Conservation (phyloP, 2,888 invertebrate species). For the Eupithecia exiguata region DNA sequence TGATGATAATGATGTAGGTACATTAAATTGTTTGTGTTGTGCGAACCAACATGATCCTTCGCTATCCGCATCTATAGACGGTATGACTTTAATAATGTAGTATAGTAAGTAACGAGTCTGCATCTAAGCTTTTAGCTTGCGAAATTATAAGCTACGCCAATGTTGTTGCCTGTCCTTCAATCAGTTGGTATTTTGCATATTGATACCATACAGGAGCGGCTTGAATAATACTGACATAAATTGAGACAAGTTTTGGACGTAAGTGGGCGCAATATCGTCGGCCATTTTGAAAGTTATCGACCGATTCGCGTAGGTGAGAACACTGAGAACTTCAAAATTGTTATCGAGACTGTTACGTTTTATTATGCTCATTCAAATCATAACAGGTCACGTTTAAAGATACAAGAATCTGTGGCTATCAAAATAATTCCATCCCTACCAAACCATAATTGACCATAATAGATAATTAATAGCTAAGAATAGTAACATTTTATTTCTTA, state of each 20-base stretch:
- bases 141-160: slow-evolving; percentile 1
- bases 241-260: slow-evolving; percentile 55
- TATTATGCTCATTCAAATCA: slow-evolving; percentile 3
- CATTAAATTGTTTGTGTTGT: background rate
- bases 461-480: too few species aligned
- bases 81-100: too few species aligned
- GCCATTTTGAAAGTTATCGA: slow-evolving; percentile 73
- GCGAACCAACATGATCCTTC: background rate
- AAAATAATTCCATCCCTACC: background rate
- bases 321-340: slow-evolving; percentile 64
- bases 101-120: background rate
- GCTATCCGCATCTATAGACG: background rate
- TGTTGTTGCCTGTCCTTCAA: slow-evolving; percentile 4
- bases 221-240: slow-evolving; percentile 50
- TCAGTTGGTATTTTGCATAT: slow-evolving; percentile 32
- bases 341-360: slow-evolving; percentile 46
- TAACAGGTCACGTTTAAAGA: slow-evolving; percentile 9
- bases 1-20: too few species aligned
- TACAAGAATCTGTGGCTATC: background rate
- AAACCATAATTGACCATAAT: too few species aligned
- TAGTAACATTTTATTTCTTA: too few species aligned
- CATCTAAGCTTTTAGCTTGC: background rate
- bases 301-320: slow-evolving; percentile 71
- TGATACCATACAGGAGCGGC: slow-evolving; percentile 47
- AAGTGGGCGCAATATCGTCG: slow-evolving; percentile 71